phyloP scores from a whole-genome alignment of 2,888 invertebrate genomes.

The Rhingia campestris region DNA sequence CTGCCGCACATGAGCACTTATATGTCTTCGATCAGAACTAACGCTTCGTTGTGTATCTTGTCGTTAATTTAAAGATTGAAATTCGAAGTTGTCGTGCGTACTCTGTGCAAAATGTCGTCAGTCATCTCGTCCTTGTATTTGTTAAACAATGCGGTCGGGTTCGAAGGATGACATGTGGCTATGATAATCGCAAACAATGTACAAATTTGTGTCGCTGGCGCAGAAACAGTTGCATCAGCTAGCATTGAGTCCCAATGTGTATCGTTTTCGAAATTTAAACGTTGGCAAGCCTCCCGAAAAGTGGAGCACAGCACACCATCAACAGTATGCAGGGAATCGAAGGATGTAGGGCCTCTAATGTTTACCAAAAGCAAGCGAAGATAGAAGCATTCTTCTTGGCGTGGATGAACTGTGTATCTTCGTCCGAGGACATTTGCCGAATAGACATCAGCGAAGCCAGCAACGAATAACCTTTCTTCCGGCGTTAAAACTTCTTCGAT shows the following conservation, averaged over 20 bases:
- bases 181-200: not conserved
- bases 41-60: not conserved
- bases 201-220: not conserved
- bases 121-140: constrained; percentile 17
- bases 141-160: not conserved
- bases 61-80: not conserved
- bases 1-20: too few relatives aligned
- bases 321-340: constrained; percentile 20
- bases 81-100: not conserved
- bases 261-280: constrained; percentile 7
- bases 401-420: too few relatives aligned
- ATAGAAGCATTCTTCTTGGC: too few relatives aligned
- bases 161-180: too few relatives aligned
- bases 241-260: not conserved
- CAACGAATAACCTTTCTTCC: constrained; percentile 76
- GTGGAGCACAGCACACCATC: too few relatives aligned
- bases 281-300: constrained; percentile 23
- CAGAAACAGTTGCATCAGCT: too few relatives aligned
- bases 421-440: too few relatives aligned
- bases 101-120: constrained; percentile 7
- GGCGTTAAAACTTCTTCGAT: constrained; percentile 77
- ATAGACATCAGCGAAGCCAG: too few relatives aligned
- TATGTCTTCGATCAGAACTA: not conserved
- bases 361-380: constrained; percentile 75
- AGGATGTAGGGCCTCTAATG: constrained; percentile 61